Evolutionary conservation across 2,113 vertebrate species (phyloP).

Genomic region (Rhinogobius similis): DNA sequence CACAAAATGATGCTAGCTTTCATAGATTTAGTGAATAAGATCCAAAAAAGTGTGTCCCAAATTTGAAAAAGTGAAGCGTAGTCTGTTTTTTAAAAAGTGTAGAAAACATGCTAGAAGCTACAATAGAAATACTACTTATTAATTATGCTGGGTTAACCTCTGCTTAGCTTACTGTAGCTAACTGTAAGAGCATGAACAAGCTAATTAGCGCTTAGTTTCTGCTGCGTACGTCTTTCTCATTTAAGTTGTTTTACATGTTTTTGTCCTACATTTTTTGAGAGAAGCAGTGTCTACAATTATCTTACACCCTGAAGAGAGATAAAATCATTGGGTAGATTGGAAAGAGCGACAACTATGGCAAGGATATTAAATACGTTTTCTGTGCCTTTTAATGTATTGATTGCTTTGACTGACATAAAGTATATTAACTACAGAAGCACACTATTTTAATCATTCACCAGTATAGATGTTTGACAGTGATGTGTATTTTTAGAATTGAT

Average conservation of each 20-base stretch:
- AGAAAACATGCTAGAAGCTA: constrained; percentile 38
- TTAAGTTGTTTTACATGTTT: neutral
- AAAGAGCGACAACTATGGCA: neutral
- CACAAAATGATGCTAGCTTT: too few relatives aligned
- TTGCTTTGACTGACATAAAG: neutral
- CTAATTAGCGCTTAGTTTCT: constrained; percentile 35
- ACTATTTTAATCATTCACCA: neutral
- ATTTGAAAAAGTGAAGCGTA: neutral
- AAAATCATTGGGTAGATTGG: neutral
- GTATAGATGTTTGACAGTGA: neutral
- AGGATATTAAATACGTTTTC: neutral
- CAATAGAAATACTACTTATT: constrained; percentile 49
- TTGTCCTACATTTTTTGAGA: neutral
- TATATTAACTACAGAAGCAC: neutral
- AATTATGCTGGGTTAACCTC: constrained; percentile 21
- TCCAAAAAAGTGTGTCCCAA: neutral
- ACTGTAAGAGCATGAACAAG: constrained; percentile 11
- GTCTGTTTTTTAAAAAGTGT: constrained; percentile 8
- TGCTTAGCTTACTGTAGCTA: constrained; percentile 24
- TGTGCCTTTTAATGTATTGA: neutral
- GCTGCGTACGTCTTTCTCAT: neutral
- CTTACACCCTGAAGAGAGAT: neutral
- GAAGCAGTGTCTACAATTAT: neutral
- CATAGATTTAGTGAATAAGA: too few relatives aligned
- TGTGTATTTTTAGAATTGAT: neutral